Conservation (phyloP, 2,888 invertebrate genomes). For the Anoncus sp. region DNA sequence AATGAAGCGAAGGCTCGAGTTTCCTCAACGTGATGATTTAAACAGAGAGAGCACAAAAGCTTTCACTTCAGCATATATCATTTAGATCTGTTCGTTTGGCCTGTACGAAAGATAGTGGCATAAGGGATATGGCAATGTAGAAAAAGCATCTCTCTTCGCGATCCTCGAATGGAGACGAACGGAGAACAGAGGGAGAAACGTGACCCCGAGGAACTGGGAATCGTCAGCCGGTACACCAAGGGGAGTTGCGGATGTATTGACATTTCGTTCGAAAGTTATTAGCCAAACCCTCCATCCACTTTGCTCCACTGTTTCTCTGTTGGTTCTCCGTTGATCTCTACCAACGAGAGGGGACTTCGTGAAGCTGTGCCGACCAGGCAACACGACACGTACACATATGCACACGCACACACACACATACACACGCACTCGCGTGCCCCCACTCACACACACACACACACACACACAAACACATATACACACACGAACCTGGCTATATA, state of each 20-base stretch:
- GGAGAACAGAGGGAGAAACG: conserved; percentile 25
- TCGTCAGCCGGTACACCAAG: conserved; percentile 19
- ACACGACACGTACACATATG: conserved; percentile 1
- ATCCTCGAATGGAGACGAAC: conserved; percentile 22
- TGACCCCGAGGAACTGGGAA: conserved; percentile 31
- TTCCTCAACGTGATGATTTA: too few species aligned
- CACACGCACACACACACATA: conserved; percentile 3
- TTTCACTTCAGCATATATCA: conserved; percentile 3
- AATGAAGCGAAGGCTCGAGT: too few species aligned
- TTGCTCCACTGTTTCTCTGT: conserved; percentile 51
- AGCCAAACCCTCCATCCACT: conserved; percentile 56
- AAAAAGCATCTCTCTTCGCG: conserved; percentile 5
- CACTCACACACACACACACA: conserved; percentile 3
- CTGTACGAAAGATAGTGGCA: neutral
- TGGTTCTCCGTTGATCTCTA: conserved; percentile 38
- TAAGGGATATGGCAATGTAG: conserved; percentile 4
- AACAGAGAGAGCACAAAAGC: neutral
- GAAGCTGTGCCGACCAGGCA: neutral
- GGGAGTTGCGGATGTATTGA: conserved; percentile 49
- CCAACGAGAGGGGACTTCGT: neutral
- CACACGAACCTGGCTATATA: neutral
- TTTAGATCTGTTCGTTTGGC: conserved; percentile 3
- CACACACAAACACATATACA: conserved; percentile 10
- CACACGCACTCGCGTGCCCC: neutral
- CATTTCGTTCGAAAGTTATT: conserved; percentile 61